Conservation (phyloP, 2,113 vertebrate species). For the Pyxicephalus adspersus region DNA sequence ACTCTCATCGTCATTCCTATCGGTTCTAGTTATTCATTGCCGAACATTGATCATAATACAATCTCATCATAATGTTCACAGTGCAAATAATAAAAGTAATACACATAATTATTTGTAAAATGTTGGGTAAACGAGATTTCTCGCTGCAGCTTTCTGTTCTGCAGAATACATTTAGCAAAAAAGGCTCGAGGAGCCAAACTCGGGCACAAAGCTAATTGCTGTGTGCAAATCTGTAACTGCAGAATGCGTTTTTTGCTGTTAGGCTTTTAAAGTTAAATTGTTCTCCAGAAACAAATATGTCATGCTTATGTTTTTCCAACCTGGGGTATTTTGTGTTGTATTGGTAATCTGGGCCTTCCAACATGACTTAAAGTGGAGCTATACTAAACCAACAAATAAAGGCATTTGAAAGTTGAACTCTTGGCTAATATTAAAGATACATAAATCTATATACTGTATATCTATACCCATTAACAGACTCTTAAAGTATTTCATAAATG, state of each 20-base stretch:
- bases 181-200: not conserved
- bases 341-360: no score
- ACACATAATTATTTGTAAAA: slow-evolving; percentile 3
- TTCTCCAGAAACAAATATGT: slow-evolving; percentile 6
- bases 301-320: no score
- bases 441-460: no score
- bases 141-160: not conserved
- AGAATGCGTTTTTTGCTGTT: not conserved
- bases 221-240: not conserved
- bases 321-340: no score
- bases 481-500: no score
- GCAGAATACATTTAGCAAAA: not conserved
- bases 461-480: no score
- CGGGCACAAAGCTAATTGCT: not conserved
- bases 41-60: slow-evolving; percentile 6
- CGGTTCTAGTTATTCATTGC: not conserved
- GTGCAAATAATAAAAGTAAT: not conserved
- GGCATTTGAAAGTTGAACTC: no score
- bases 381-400: no score
- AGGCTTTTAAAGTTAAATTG: not conserved
- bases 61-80: not conserved
- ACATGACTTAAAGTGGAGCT: no score
- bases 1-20: not conserved
- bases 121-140: slow-evolving; percentile 4
- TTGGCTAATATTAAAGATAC: no score